Percentiles rank a stretch among this genome's conserved stretches.
These are phyloP conservation scores for Mylabris sibirica DNA, from an alignment of 2,888 invertebrate genomes.

Conservation along the genomic window DNA sequence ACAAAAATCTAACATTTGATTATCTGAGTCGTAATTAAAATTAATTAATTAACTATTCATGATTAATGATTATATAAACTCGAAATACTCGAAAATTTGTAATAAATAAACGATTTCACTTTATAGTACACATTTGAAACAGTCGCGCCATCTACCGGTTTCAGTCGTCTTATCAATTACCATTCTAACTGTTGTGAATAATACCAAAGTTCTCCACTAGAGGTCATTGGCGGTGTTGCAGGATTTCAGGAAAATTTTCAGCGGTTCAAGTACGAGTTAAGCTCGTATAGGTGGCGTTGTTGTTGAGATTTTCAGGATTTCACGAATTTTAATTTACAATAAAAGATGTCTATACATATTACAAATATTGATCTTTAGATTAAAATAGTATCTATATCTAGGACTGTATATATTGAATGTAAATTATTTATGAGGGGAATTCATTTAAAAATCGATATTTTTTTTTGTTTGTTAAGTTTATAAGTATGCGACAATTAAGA, in stretches of 20 bases:
- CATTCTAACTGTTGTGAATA: neutral
- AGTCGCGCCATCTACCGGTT: neutral
- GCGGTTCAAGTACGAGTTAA: neutral
- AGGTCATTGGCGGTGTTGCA: neutral
- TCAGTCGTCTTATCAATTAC: neutral
- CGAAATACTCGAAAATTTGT: no score
- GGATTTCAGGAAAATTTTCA: neutral
- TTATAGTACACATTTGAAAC: neutral
- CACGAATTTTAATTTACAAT: neutral
- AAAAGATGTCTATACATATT: neutral
- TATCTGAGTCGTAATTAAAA: no score
- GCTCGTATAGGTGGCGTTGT: neutral
- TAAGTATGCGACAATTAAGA: conserved; percentile 19
- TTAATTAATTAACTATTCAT: no score
- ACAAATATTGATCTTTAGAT: conserved; percentile 5
- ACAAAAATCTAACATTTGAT: no score
- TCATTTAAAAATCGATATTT: neutral
- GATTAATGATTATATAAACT: no score
- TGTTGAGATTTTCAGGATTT: neutral
- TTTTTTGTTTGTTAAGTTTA: neutral
- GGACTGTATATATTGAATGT: neutral
- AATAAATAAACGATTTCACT: no score
- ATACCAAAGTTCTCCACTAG: neutral
- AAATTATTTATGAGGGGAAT: neutral
- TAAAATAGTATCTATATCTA: neutral